Evolutionary conservation across 2,888 invertebrate genomes (phyloP).

Genomic region (Limnephilus auricula): DNA sequence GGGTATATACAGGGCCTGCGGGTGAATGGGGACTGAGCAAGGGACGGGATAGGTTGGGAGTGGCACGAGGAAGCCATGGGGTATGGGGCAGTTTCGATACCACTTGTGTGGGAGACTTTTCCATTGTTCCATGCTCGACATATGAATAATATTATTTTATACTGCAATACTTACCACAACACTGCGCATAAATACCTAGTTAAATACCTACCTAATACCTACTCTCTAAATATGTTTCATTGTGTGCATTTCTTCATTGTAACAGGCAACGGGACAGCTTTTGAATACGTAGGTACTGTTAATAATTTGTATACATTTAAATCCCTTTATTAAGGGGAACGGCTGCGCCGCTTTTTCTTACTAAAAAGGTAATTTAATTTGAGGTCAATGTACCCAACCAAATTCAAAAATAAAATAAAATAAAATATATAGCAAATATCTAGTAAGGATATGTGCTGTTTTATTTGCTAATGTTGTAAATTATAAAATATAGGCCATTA

Average conservation of each 20-base stretch:
- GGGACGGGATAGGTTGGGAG: neutral
- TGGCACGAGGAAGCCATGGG: neutral
- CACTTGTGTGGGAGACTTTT: neutral
- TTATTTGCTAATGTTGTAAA: no score
- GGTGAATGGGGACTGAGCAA: neutral
- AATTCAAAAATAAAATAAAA: no score
- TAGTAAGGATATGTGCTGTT: no score
- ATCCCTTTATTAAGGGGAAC: neutral
- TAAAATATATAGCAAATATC: no score
- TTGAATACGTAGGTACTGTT: neutral
- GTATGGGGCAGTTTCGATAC: slow-evolving; percentile 1
- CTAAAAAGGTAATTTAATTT: no score
- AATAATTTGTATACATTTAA: neutral
- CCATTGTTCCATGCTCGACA: neutral
- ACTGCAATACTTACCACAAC: neutral
- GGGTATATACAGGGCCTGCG: neutral
- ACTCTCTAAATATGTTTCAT: neutral
- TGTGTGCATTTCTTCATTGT: neutral
- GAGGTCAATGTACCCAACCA: no score
- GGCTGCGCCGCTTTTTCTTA: no score
- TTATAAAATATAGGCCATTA: no score
- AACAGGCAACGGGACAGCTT: neutral
- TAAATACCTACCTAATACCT: neutral
- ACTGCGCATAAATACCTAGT: neutral
- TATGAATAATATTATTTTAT: neutral